Conservation (phyloP, 1,140 invertebrate species). For the Tachypleus tridentatus region DNA sequence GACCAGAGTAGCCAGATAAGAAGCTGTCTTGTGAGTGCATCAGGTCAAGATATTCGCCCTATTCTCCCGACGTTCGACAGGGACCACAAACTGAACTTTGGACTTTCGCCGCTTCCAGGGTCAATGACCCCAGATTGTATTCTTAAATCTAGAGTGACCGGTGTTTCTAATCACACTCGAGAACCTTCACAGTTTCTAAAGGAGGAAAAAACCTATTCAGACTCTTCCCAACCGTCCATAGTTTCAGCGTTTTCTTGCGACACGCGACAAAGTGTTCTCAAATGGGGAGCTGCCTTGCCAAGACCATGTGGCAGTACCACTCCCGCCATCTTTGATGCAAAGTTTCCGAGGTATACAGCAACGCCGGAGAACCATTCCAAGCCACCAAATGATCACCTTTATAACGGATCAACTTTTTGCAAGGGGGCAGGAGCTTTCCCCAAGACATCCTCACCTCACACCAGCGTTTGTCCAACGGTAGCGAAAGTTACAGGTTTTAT, state of each 20-base stretch:
- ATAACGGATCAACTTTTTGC: slow-evolving; percentile 1
- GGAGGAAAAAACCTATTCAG: slow-evolving; percentile 11
- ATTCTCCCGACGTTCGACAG: slow-evolving; percentile 13
- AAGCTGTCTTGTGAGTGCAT: slow-evolving; percentile 20
- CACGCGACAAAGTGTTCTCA: slow-evolving; percentile 33
- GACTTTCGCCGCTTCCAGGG: too few relatives aligned
- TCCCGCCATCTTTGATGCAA: slow-evolving; percentile 13
- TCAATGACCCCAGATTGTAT: too few relatives aligned
- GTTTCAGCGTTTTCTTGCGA: slow-evolving; percentile 20
- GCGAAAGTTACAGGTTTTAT: slow-evolving; percentile 15
- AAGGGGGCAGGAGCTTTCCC: slow-evolving; percentile 19
- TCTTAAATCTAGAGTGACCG: too few relatives aligned
- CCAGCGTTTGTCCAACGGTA: slow-evolving; percentile 15
- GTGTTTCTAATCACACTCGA: slow-evolving; percentile 4
- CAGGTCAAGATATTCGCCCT: slow-evolving; percentile 15
- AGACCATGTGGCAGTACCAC: slow-evolving; percentile 11
- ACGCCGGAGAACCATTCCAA: slow-evolving; percentile 7
- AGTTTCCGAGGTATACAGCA: slow-evolving; percentile 12
- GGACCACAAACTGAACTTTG: background rate
- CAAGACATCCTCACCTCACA: slow-evolving; percentile 18
- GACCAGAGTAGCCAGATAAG: slow-evolving; percentile 10
- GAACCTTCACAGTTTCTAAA: slow-evolving; percentile 13
- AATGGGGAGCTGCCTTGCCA: slow-evolving; percentile 28
- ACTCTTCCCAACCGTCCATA: slow-evolving; percentile 1
- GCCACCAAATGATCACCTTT: background rate